Evolutionary conservation across 1,140 invertebrate genomes (phyloP).

Genomic region (Drosophila triauraria): DNA sequence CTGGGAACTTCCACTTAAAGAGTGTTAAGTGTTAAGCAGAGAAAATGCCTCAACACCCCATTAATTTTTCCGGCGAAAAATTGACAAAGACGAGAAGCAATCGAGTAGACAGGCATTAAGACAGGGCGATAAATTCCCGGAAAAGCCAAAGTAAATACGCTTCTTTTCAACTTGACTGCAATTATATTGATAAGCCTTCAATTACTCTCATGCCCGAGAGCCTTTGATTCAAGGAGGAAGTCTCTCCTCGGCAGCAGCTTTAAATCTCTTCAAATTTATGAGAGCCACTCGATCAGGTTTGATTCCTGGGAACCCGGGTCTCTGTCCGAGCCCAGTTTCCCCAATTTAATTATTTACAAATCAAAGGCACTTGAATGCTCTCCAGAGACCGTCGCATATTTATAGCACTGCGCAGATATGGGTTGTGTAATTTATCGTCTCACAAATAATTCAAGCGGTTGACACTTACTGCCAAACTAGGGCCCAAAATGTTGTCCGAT

Average conservation of each 20-base stretch:
- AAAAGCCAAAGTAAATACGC: constrained; percentile 19
- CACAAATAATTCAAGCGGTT: constrained; percentile 39
- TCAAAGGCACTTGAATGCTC: constrained; percentile 12
- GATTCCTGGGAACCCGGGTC: neutral
- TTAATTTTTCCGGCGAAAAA: constrained; percentile 29
- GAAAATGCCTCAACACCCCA: constrained; percentile 17
- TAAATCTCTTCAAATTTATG: constrained; percentile 35
- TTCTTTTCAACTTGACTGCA: constrained; percentile 29
- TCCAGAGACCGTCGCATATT: constrained; percentile 7
- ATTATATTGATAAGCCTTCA: constrained; percentile 41
- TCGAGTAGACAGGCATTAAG: constrained; percentile 31
- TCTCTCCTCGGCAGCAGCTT: neutral
- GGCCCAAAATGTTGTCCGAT: constrained; percentile 8
- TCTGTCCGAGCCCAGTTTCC: neutral
- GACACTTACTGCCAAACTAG: constrained; percentile 43
- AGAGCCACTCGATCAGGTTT: constrained; percentile 20
- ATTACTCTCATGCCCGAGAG: constrained; percentile 12
- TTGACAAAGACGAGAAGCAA: constrained; percentile 9
- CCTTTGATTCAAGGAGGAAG: neutral
- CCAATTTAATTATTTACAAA: constrained; percentile 36
- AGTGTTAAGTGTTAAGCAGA: constrained; percentile 14
- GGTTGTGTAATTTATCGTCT: constrained; percentile 34
- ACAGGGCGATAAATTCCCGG: constrained; percentile 24
- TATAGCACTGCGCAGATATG: constrained; percentile 24
- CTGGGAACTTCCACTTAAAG: constrained; percentile 14